Evolutionary conservation across 2,888 invertebrate species (phyloP), one percentile per base, ranked within the genome.

Genomic region (Drosophila histrio): DNA sequence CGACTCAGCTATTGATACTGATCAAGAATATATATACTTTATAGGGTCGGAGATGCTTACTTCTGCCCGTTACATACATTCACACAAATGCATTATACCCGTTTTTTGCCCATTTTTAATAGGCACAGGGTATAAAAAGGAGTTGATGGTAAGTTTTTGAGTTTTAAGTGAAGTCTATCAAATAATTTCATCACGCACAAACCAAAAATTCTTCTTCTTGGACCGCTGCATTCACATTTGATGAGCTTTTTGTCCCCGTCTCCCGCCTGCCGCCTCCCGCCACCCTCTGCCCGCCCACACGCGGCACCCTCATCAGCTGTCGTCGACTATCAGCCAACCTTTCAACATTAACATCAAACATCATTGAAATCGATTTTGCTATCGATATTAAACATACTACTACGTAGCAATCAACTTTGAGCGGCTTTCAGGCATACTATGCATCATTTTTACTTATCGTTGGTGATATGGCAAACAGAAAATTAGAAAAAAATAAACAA

Each of bases 361-460:
- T 56, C 60, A 69, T 56, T 57, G 43, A 49, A 59, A 50, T 43
- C 44, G 44, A 32, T 53, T 30, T 34, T 38, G 63, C 36, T 53
- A 75, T 72, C 70, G 72, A 75, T 75, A 64, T 75, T 53, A 49
- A n/a, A n/a, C n/a, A n/a, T n/a, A n/a, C n/a, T n/a, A n/a, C n/a
- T n/a, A n/a, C n/a, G n/a, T 49, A 36, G 64, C 49, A 54, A 70
- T 63, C 58, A 54, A 50, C 38, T 50, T 50, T 47, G 52, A 50
- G 52, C 17, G 36, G 21, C 57, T 52, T 38, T 52, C 52, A 69
- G 32, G 30, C 69, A 53, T 52, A n/a, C n/a, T n/a, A n/a, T n/a
- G n/a, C n/a, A 52, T 49, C 75, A 75, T 49, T 60, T 63, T 49
- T 57, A 38, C 59, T 59, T 60, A 69, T 58, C 75, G 64, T 17